Conservation (phyloP, 2,888 invertebrate genomes). For the Tromatobia lineatoria region DNA sequence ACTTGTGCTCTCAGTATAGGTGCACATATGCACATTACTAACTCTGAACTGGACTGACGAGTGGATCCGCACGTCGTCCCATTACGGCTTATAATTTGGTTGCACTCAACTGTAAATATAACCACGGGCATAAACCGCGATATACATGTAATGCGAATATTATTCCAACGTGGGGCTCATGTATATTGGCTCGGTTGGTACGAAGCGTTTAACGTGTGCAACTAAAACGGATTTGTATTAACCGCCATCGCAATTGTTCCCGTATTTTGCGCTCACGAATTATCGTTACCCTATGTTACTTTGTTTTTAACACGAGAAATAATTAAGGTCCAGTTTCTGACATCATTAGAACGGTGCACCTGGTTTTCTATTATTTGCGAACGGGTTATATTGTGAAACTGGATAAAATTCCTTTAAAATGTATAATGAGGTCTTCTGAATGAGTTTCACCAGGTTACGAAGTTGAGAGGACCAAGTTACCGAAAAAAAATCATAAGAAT, state of each 20-base stretch:
- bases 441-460: no score
- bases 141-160: constrained; percentile 51
- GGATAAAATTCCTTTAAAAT: no score
- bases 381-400: no score
- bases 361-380: no score
- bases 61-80: constrained; percentile 55
- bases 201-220: constrained; percentile 49
- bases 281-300: constrained; percentile 12
- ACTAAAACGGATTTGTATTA: constrained; percentile 53
- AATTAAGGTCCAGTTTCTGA: no score
- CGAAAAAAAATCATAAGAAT: no score
- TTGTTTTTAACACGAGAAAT: constrained; percentile 19
- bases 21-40: constrained; percentile 21
- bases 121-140: constrained; percentile 49
- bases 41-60: constrained; percentile 35
- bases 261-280: background rate
- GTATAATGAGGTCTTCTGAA: no score
- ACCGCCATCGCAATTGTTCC: constrained; percentile 40
- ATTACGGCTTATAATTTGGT: constrained; percentile 59
- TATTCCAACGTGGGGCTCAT: constrained; percentile 48
- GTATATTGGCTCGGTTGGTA: background rate
- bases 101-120: constrained; percentile 62
- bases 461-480: no score
- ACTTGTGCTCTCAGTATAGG: background rate
- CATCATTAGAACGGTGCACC: no score